Conservation (phyloP, 2,888 invertebrate species). For the Alloscopus bannaensis region DNA sequence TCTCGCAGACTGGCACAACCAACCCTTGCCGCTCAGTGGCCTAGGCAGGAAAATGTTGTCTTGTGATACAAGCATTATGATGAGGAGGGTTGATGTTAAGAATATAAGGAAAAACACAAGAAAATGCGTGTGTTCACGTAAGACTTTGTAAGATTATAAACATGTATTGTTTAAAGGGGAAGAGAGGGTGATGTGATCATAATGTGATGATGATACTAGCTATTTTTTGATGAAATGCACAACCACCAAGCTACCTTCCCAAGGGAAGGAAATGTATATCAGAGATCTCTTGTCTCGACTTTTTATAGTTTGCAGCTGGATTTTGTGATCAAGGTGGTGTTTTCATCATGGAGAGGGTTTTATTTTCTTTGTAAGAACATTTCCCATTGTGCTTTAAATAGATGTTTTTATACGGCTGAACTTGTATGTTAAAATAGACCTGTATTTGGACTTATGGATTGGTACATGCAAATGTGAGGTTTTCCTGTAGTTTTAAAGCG, state of each 20-base stretch:
- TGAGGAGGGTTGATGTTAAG: conserved; percentile 5
- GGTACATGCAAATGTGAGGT: not conserved
- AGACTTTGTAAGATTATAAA: conserved; percentile 8
- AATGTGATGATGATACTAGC: conserved; percentile 17
- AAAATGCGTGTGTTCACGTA: conserved; percentile 28
- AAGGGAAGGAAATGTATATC: not conserved
- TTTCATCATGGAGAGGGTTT: not conserved
- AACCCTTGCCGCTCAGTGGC: conserved; percentile 35
- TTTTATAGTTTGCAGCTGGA: not conserved
- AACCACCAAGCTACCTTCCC: not conserved
- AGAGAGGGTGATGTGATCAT: conserved; percentile 27
- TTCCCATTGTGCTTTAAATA: not conserved
- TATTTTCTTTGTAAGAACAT: not conserved
- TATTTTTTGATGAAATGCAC: conserved; percentile 7
- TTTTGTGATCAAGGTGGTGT: not conserved
- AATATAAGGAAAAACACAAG: conserved; percentile 29
- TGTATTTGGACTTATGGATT: not conserved
- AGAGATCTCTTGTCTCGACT: not conserved
- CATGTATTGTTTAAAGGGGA: conserved; percentile 48
- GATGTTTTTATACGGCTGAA: not conserved
- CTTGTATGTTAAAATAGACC: not conserved
- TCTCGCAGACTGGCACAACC: conserved; percentile 54
- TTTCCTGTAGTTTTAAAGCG: not conserved
- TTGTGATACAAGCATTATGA: conserved; percentile 8
- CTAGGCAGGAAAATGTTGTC: conserved; percentile 41